Evolutionary conservation across 2,888 invertebrate species (phyloP).

Genomic region (Clistopyga incitator): DNA sequence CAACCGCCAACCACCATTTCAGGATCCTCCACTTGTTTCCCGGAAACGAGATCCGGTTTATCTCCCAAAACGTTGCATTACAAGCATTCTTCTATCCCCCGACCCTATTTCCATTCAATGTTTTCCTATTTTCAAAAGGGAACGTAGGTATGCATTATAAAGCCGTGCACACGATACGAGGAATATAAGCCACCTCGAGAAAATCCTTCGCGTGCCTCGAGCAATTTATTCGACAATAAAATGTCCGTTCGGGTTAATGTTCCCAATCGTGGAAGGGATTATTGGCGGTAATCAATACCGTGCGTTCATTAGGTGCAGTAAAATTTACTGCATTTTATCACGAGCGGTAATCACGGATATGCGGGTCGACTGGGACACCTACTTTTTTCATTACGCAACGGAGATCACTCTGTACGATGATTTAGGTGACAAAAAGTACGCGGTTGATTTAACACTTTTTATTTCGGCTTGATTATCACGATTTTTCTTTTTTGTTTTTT

Average conservation of each 20-base stretch:
- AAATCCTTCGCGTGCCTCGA: conserved; percentile 30
- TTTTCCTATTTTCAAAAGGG: conserved; percentile 20
- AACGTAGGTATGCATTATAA: not conserved
- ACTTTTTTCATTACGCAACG: not conserved
- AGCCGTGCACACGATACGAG: conserved; percentile 12
- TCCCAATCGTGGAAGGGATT: not conserved
- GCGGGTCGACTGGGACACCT: not conserved
- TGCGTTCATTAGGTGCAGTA: not conserved
- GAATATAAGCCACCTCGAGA: conserved; percentile 7
- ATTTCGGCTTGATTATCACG: too few species aligned
- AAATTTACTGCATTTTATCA: not conserved
- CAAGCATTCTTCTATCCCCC: conserved; percentile 17
- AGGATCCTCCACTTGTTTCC: conserved; percentile 42
- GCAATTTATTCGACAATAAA: conserved; percentile 55
- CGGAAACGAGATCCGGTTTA: conserved; percentile 64
- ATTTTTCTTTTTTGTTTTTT: too few species aligned
- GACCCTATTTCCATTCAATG: conserved; percentile 44
- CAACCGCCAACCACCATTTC: conserved; percentile 1
- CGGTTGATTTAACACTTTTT: too few species aligned
- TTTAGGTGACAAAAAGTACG: not conserved
- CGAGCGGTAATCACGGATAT: not conserved
- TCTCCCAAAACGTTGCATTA: conserved; percentile 49
- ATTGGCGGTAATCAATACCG: not conserved
- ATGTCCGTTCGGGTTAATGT: conserved; percentile 1
- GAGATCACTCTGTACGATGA: not conserved